Conservation (phyloP, 2,113 vertebrate genomes). For the Bufo gargarizans region DNA sequence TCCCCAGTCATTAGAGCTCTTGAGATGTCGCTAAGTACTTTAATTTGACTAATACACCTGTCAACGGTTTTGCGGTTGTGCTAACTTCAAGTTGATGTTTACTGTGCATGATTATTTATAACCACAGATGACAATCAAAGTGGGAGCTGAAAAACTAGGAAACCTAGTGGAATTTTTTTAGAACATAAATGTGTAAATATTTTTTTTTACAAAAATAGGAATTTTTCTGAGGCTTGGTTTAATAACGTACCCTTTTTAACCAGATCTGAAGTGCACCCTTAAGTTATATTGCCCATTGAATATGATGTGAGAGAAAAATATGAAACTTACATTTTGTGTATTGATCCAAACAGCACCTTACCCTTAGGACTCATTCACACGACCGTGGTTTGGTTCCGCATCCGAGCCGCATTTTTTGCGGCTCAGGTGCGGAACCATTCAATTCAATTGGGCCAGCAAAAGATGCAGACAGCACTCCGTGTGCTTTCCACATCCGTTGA, state of each 20-base stretch:
- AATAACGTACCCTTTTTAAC: not conserved
- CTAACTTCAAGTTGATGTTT: constrained; percentile 50
- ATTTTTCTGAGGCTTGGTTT: not conserved
- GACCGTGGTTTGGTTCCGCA: too few relatives aligned
- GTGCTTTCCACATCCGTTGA: too few relatives aligned
- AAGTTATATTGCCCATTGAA: not conserved
- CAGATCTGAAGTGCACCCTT: not conserved
- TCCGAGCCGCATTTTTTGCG: too few relatives aligned
- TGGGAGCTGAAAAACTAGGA: not conserved
- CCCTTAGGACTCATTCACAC: too few relatives aligned
- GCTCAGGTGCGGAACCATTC: too few relatives aligned
- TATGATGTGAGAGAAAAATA: not conserved
- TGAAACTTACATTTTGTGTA: not conserved
- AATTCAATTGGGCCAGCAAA: too few relatives aligned
- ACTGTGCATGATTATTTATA: constrained; percentile 44
- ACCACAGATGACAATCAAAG: constrained; percentile 43
- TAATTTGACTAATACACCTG: constrained; percentile 57
- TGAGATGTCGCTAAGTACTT: constrained; percentile 52
- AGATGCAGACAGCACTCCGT: too few relatives aligned
- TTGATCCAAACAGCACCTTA: too few relatives aligned
- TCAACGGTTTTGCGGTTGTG: constrained; percentile 42
- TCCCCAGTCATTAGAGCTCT: constrained; percentile 54
- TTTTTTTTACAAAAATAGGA: not conserved
- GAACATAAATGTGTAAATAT: not conserved
- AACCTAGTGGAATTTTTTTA: not conserved